These are phyloP conservation scores for Ophiodon elongatus DNA, from an alignment of 2,113 vertebrate genomes.

Conservation along the genomic window DNA sequence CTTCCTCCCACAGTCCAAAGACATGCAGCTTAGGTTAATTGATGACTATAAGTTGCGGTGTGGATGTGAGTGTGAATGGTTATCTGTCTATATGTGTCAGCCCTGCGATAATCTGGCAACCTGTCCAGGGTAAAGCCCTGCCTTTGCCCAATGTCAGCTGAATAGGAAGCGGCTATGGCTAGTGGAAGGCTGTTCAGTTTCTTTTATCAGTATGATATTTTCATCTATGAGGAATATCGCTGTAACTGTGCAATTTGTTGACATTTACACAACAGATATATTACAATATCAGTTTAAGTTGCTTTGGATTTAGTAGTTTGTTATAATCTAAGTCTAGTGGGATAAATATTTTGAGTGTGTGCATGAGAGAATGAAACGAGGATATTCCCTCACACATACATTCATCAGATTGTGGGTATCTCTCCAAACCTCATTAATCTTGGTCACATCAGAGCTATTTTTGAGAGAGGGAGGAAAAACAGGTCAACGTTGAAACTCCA, in stretches of 20 bases:
- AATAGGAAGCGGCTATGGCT: neutral
- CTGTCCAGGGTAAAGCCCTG: neutral
- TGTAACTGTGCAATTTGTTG: neutral
- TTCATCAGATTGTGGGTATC: slow-evolving; percentile 69
- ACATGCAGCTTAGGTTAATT: no score
- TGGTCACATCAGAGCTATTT: slow-evolving; percentile 86
- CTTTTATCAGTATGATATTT: neutral
- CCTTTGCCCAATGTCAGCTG: neutral
- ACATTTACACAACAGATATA: neutral
- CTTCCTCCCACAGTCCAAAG: no score
- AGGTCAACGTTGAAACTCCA: slow-evolving; percentile 81
- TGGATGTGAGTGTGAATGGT: no score
- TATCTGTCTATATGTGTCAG: no score
- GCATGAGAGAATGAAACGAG: slow-evolving; percentile 52
- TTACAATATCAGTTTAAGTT: neutral
- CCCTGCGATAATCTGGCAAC: no score
- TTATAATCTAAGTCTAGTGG: slow-evolving; percentile 3
- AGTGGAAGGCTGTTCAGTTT: neutral
- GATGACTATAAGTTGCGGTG: no score
- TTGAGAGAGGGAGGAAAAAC: slow-evolving; percentile 80
- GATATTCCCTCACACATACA: slow-evolving; percentile 71
- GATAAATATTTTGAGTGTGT: slow-evolving; percentile 29
- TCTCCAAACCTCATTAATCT: slow-evolving; percentile 81
- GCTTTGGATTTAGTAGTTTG: slow-evolving; percentile 13
- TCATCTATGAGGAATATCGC: neutral